Conservation (phyloP, 2,797 vertebrate genomes). For the Myotis daubentonii region DNA sequence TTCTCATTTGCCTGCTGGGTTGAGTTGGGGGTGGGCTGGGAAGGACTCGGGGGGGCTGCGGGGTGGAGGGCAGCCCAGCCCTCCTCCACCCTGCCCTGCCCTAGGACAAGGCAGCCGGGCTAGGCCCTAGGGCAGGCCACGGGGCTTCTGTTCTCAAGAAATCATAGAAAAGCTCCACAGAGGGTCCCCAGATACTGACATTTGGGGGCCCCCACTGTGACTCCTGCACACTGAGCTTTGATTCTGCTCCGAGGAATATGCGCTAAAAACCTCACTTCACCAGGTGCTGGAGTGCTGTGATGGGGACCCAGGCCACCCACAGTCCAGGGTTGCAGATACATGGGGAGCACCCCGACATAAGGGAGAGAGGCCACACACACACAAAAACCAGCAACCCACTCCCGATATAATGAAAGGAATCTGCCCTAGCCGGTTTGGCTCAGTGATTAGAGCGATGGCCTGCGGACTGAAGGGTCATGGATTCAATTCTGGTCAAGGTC, state of each 20-base stretch:
- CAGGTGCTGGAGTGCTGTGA: neutral
- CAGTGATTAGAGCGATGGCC: no score
- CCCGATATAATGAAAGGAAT: neutral
- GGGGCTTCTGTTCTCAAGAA: neutral
- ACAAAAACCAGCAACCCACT: neutral
- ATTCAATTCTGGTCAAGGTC: no score
- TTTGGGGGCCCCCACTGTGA: neutral
- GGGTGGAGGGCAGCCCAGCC: neutral
- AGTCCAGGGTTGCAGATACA: neutral
- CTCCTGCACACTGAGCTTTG: neutral
- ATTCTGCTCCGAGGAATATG: neutral
- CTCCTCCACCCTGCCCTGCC: neutral
- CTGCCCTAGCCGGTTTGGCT: no score
- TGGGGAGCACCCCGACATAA: neutral
- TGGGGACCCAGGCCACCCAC: neutral
- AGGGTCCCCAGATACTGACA: neutral
- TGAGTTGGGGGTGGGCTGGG: neutral
- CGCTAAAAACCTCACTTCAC: neutral
- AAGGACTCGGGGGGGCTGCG: neutral
- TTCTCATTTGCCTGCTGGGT: neutral
- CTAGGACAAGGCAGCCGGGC: neutral
- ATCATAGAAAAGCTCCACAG: neutral
- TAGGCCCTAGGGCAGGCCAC: neutral
- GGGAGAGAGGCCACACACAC: neutral
- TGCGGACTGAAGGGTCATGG: no score